phyloP scores from a whole-genome alignment of 2,113 vertebrate species.

The Ceyx melanurus region DNA sequence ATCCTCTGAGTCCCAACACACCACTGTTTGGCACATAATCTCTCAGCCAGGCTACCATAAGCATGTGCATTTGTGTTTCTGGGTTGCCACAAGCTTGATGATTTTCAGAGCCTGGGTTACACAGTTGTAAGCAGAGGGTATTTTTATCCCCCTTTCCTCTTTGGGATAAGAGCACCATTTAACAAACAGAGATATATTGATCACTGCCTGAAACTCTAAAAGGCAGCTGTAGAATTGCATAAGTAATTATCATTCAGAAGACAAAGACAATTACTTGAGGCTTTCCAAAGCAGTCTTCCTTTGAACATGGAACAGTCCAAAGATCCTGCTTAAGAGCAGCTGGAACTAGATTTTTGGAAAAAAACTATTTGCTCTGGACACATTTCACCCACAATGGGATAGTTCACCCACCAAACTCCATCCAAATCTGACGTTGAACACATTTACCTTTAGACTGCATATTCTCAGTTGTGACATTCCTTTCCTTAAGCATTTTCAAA shows the following conservation, averaged over 20 bases:
- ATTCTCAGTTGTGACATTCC: background rate
- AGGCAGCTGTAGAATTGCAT: background rate
- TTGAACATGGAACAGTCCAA: background rate
- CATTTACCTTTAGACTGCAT: background rate
- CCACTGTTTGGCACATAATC: background rate
- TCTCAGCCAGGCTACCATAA: background rate
- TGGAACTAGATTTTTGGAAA: background rate
- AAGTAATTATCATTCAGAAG: background rate
- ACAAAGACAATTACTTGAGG: background rate
- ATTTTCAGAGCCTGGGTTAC: background rate
- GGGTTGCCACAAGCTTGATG: background rate
- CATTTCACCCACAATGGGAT: background rate
- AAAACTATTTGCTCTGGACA: background rate
- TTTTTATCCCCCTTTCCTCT: background rate
- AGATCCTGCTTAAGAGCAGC: background rate
- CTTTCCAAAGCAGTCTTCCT: background rate
- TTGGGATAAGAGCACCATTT: background rate
- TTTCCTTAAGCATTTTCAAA: conserved; percentile 12
- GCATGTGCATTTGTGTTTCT: background rate
- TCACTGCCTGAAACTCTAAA: background rate
- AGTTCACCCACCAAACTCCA: background rate
- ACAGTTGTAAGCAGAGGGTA: background rate
- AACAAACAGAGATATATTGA: background rate
- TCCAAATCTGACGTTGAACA: background rate
- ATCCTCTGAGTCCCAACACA: background rate